Percentiles rank a stretch among this genome's conserved stretches.
phyloP scores from a whole-genome alignment of 2,888 invertebrate genomes.

The Parnassius orleans region DNA sequence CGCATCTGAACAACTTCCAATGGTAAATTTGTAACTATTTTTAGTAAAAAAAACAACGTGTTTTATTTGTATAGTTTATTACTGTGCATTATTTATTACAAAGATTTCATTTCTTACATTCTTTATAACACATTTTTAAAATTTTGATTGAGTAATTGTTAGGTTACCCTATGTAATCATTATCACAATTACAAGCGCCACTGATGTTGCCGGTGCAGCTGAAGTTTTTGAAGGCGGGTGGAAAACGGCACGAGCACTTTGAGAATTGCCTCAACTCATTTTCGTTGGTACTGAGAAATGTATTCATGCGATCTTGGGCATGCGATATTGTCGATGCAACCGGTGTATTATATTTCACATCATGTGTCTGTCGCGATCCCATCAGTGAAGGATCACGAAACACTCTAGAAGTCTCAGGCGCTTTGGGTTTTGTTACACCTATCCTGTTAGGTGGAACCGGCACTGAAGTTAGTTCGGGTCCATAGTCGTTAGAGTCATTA shows the following conservation, averaged over 20 bases:
- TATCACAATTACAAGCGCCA: constrained; percentile 45
- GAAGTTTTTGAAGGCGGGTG: constrained; percentile 46
- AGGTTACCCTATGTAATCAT: not conserved
- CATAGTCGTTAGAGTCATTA: not conserved
- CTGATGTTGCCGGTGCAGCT: constrained; percentile 46
- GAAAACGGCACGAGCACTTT: constrained; percentile 45
- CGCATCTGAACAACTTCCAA: too few species aligned
- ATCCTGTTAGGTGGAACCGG: not conserved
- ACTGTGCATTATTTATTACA: too few species aligned
- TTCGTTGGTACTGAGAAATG: not conserved
- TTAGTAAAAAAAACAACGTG: too few species aligned
- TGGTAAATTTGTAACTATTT: too few species aligned
- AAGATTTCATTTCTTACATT: too few species aligned
- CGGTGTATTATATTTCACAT: not conserved
- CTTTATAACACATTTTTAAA: too few species aligned
- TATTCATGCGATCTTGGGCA: not conserved
- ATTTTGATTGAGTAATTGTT: too few species aligned
- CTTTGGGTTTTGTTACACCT: not conserved
- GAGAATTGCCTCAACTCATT: not conserved
- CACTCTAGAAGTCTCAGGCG: not conserved
- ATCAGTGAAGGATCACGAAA: not conserved
- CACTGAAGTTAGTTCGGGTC: not conserved
- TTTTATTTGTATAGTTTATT: too few species aligned
- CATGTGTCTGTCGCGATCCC: not conserved
- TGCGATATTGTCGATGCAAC: not conserved